phyloP scores from a whole-genome alignment of 2,888 invertebrate species.

The Lacanobia oleracea region DNA sequence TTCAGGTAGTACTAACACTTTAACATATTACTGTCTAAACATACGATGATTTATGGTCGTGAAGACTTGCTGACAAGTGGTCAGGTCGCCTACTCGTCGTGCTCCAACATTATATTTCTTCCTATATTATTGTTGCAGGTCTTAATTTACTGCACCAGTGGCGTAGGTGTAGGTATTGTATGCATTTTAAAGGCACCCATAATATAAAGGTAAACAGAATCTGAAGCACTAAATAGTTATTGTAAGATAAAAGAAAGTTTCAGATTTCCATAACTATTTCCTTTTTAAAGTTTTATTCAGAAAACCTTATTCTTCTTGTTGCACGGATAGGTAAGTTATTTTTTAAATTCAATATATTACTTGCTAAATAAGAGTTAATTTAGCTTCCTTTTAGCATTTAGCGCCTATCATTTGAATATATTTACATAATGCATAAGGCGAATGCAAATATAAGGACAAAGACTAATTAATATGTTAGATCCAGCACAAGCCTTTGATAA shows the following conservation, averaged over 20 bases:
- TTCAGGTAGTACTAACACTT: slow-evolving; percentile 49
- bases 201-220: no score
- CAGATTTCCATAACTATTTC: neutral
- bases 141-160: slow-evolving; percentile 34
- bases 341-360: neutral
- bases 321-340: neutral
- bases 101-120: slow-evolving; percentile 2
- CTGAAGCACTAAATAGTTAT: neutral
- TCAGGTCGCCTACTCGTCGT: slow-evolving; percentile 48
- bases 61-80: slow-evolving; percentile 42
- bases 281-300: no score
- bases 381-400: neutral
- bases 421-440: neutral
- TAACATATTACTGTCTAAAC: slow-evolving; percentile 50
- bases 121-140: slow-evolving; percentile 34
- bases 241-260: neutral
- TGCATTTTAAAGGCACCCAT: no score
- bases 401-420: neutral
- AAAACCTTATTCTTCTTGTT: no score
- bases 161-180: neutral
- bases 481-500: neutral
- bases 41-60: slow-evolving; percentile 50
- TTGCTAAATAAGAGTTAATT: neutral
- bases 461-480: neutral
- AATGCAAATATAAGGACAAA: neutral